phyloP scores from a whole-genome alignment of 2,113 vertebrate genomes.

The Eptesicus fuscus region DNA sequence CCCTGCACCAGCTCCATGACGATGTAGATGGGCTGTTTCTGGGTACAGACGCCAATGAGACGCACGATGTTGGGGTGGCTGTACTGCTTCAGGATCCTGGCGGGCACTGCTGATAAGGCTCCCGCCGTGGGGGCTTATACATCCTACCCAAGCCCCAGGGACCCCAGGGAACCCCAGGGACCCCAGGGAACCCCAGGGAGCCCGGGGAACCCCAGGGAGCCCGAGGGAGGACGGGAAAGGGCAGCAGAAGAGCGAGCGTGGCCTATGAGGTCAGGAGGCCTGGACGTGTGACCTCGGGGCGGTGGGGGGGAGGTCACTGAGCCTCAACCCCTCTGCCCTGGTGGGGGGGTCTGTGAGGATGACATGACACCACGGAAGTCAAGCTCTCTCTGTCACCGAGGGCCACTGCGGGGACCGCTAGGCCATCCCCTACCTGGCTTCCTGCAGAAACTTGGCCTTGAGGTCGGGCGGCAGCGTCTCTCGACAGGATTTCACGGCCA shows the following conservation, averaged over 20 bases:
- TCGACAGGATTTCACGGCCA: conserved; percentile 96
- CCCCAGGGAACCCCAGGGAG: background rate
- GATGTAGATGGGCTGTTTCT: conserved; percentile 97
- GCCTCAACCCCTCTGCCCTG: background rate
- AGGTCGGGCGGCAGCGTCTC: conserved; percentile 91
- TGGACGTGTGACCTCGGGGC: rapidly evolving
- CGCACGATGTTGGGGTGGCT: conserved; percentile 95
- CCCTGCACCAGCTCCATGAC: conserved; percentile 97
- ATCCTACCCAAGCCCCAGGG: background rate
- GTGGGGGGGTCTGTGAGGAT: background rate
- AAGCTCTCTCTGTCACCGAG: rapidly evolving
- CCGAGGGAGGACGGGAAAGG: rapidly evolving
- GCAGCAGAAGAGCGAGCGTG: rapidly evolving
- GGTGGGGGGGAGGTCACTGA: background rate
- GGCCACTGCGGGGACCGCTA: rapidly evolving
- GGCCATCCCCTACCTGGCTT: conserved; percentile 87
- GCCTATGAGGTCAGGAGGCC: background rate
- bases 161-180: background rate
- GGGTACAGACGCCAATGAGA: conserved; percentile 96
- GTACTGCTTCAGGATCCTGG: conserved; percentile 97
- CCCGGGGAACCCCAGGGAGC: background rate
- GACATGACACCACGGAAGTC: rapidly evolving
- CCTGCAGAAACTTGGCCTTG: conserved; percentile 96
- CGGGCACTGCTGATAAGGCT: rapidly evolving
- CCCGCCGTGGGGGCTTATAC: rapidly evolving